These are phyloP conservation scores for Scolanthus callimorphus DNA, from an alignment of 92 coral and sea anemone genomes.

Conservation along the genomic window DNA sequence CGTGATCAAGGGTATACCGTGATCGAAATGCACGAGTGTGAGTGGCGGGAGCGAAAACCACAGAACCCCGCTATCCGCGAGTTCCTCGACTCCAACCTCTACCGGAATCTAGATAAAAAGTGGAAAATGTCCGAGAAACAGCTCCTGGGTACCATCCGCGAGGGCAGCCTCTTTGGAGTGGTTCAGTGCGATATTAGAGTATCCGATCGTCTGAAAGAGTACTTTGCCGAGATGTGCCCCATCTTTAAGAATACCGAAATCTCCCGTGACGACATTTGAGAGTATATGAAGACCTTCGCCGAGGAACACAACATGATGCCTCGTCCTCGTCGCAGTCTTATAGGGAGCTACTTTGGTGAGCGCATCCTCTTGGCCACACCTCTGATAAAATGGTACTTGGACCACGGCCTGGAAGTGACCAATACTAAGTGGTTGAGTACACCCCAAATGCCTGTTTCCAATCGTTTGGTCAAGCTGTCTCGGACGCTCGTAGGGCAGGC, in stretches of 20 bases:
- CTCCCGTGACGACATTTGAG: conserved; percentile 36
- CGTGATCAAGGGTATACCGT: conserved; percentile 19
- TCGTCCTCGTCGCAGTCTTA: conserved; percentile 22
- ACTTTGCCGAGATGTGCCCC: no score
- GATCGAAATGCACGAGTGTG: no score
- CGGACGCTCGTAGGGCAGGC: no score
- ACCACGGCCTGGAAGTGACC: conserved; percentile 34
- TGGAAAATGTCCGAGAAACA: conserved; percentile 5
- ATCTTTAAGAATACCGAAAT: conserved; percentile 29
- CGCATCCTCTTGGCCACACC: conserved; percentile 36
- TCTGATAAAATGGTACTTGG: conserved; percentile 38
- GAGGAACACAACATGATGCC: conserved; percentile 33
- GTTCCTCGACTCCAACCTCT: no score
- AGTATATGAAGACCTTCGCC: conserved; percentile 36
- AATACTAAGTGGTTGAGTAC: conserved; percentile 21
- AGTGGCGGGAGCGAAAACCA: conserved; percentile 8
- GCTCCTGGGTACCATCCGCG: conserved; percentile 14
- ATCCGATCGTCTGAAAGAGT: conserved; percentile 25
- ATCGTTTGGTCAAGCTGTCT: background rate
- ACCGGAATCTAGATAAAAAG: conserved; percentile 21
- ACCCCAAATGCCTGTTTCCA: background rate
- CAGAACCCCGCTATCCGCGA: background rate
- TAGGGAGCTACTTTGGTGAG: conserved; percentile 30
- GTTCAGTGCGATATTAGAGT: conserved; percentile 35
- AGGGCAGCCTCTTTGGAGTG: conserved; percentile 19